Percentiles rank a stretch among this genome's conserved stretches.
Conservation (phyloP, 2,888 invertebrate species). For the Erannis defoliaria region DNA sequence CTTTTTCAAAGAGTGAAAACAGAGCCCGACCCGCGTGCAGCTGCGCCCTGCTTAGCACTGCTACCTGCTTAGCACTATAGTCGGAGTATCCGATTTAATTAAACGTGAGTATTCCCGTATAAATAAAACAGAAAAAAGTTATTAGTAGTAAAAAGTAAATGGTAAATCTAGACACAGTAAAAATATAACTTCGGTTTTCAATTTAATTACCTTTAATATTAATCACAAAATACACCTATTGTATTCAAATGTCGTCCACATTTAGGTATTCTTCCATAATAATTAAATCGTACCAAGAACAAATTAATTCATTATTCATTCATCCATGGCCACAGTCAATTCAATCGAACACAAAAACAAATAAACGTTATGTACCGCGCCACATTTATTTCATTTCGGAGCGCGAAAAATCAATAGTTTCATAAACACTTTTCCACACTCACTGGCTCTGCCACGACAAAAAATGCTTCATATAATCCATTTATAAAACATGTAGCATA, state of each 20-base stretch:
- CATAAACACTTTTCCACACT: conserved; percentile 16
- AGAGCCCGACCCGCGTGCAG: too few species aligned
- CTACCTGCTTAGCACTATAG: too few species aligned
- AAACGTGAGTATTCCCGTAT: too few species aligned
- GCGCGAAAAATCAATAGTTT: conserved; percentile 38
- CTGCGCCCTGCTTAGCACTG: too few species aligned
- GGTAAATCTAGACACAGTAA: not conserved
- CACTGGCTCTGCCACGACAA: not conserved
- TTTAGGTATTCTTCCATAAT: not conserved
- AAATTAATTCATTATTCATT: not conserved
- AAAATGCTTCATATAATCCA: not conserved
- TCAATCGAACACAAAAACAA: not conserved
- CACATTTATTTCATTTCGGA: not conserved
- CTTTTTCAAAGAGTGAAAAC: too few species aligned
- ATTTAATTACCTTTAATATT: not conserved
- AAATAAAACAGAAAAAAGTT: too few species aligned
- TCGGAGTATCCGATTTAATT: too few species aligned
- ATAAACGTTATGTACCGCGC: not conserved
- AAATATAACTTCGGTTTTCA: not conserved
- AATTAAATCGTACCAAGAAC: not conserved
- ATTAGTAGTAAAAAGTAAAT: not conserved
- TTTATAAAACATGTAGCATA: not conserved
- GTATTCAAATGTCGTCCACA: conserved; percentile 9
- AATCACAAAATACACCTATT: not conserved
- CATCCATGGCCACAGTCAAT: conserved; percentile 4